A percentile compares a stretch with the other conserved stretches of the same genome.
These are phyloP conservation scores for Pseudopleuronectes americanus DNA, from an alignment of 2,797 vertebrate species.

Conservation along the genomic window DNA sequence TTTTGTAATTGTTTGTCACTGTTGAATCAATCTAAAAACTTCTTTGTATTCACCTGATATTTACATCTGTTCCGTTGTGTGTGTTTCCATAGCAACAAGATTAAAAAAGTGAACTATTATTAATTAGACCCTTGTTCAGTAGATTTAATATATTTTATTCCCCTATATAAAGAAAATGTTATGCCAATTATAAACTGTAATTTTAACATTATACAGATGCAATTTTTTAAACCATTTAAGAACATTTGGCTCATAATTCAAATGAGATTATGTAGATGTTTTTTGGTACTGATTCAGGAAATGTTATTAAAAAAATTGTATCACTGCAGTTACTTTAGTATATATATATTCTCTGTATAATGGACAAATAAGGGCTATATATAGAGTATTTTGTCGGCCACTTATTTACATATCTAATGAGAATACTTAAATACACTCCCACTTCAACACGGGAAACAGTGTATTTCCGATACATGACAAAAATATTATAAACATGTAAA, in stretches of 20 bases:
- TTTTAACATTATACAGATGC: too few relatives aligned
- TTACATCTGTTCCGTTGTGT: background rate
- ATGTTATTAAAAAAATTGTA: background rate
- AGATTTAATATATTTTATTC: background rate
- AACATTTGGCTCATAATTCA: background rate
- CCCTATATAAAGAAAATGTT: too few relatives aligned
- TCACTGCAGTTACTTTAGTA: conserved; percentile 2
- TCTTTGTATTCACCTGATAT: background rate
- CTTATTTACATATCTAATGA: conserved; percentile 18
- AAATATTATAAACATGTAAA: conserved; percentile 77
- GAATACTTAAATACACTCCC: conserved; percentile 32
- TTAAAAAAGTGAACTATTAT: background rate
- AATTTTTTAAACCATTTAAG: background rate
- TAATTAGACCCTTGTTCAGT: background rate
- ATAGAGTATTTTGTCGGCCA: conserved; percentile 18
- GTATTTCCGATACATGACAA: conserved; percentile 60
- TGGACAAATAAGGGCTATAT: background rate
- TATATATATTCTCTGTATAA: background rate
- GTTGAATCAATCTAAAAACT: too few relatives aligned
- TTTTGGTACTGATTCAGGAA: background rate
- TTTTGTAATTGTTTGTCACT: background rate
- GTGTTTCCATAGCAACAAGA: conserved; percentile 2
- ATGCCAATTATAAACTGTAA: background rate
- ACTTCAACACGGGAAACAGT: conserved; percentile 22
- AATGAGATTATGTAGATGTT: background rate